Percentiles rank a stretch among this genome's conserved stretches.
Evolutionary conservation across 2,113 vertebrate species (phyloP).

Genomic region (Saguinus imperator): DNA sequence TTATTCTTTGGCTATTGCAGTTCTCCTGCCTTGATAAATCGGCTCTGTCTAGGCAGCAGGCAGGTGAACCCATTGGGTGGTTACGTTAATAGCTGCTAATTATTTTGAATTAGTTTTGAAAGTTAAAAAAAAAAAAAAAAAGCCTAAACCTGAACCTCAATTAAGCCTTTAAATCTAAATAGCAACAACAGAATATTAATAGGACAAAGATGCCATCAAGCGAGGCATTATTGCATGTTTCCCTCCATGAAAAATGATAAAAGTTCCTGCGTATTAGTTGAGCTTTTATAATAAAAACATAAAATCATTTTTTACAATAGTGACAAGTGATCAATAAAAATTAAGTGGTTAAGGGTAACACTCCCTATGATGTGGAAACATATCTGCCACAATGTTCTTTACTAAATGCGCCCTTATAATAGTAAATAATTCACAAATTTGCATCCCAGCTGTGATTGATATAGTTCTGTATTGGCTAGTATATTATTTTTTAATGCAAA

Average conservation of each 20-base stretch:
- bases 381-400: not conserved
- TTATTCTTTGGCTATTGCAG: no score
- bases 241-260: no score
- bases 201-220: not conserved
- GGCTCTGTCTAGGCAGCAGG: no score
- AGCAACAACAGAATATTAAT: not conserved
- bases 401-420: not conserved
- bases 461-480: not conserved
- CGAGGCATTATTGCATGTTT: not conserved
- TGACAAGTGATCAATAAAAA: not conserved
- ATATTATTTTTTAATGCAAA: not conserved
- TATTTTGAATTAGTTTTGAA: not conserved
- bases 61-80: no score
- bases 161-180: not conserved
- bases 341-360: not conserved
- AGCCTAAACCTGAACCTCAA: not conserved
- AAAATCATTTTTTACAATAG: no score
- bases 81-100: not conserved
- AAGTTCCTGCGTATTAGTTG: not conserved
- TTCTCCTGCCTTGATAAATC: no score
- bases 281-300: not conserved
- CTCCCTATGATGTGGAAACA: not conserved
- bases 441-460: not conserved
- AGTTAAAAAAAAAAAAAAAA: not conserved
- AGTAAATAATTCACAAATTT: not conserved